Evolutionary conservation across 2,113 vertebrate species (phyloP).

Genomic region (Dunckerocampus dactyliophorus): DNA sequence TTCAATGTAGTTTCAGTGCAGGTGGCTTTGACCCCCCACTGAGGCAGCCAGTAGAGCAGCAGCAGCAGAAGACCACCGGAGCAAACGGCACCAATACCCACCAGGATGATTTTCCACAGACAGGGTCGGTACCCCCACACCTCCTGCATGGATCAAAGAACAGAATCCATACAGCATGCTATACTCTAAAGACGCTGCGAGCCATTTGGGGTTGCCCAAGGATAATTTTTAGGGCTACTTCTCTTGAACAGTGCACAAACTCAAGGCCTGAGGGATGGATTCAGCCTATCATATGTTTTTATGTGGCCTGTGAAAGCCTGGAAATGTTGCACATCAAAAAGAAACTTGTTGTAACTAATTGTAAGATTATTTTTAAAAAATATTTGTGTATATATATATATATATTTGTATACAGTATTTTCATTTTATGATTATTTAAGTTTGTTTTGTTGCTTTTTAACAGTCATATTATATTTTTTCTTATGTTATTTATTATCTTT

Average conservation of each 20-base stretch:
- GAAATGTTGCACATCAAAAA: too few relatives aligned
- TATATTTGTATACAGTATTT: too few relatives aligned
- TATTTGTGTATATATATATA: too few relatives aligned
- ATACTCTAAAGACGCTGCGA: background rate
- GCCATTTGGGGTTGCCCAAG: background rate
- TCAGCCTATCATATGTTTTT: too few relatives aligned
- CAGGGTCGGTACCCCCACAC: constrained; percentile 83
- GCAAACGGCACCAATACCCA: constrained; percentile 78
- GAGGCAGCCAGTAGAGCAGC: constrained; percentile 92
- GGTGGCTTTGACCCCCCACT: constrained; percentile 85
- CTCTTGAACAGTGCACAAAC: too few relatives aligned
- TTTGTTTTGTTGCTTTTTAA: too few relatives aligned
- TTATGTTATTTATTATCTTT: background rate
- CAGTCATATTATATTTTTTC: too few relatives aligned
- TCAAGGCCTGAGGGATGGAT: too few relatives aligned
- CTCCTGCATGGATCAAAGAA: constrained; percentile 69
- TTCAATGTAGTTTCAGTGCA: constrained; percentile 72
- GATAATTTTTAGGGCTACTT: background rate
- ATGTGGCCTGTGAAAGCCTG: too few relatives aligned
- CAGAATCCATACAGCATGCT: background rate
- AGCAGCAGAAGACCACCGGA: constrained; percentile 89
- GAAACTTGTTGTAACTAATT: too few relatives aligned
- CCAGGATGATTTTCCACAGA: constrained; percentile 81
- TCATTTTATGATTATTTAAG: too few relatives aligned
- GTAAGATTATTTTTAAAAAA: too few relatives aligned